These are phyloP conservation scores for Argyra leucocephala DNA, from an alignment of 2,888 invertebrate genomes.

Conservation along the genomic window DNA sequence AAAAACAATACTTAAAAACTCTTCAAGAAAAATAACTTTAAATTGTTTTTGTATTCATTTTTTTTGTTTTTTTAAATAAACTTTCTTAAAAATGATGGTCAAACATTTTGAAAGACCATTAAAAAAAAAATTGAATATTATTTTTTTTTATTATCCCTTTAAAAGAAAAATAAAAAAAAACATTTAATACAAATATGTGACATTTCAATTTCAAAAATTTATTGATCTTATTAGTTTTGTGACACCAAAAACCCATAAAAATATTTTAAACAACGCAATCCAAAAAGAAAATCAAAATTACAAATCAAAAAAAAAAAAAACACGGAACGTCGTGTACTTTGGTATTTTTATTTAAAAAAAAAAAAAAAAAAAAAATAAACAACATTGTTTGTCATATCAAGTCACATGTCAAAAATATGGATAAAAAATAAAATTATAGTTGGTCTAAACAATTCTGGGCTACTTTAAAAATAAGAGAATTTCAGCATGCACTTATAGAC, in stretches of 20 bases:
- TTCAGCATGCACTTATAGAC: too few species aligned
- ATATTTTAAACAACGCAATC: slow-evolving; percentile 1
- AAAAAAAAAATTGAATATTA: not conserved
- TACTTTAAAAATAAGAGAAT: too few species aligned
- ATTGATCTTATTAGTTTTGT: slow-evolving; percentile 1
- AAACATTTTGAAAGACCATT: not conserved
- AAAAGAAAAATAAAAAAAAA: too few species aligned
- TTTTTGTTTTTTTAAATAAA: too few species aligned
- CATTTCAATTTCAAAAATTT: not conserved
- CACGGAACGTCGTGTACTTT: not conserved
- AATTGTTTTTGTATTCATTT: too few species aligned
- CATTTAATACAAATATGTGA: not conserved
- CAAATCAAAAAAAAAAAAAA: not conserved
- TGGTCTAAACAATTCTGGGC: too few species aligned
- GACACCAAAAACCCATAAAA: not conserved
- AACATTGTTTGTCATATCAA: not conserved
- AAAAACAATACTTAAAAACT: too few species aligned
- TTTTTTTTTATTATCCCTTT: not conserved
- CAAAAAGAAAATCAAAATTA: not conserved
- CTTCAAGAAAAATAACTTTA: too few species aligned
- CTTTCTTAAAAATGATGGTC: too few species aligned
- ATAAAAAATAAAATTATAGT: not conserved
- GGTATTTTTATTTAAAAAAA: not conserved
- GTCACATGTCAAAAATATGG: not conserved
- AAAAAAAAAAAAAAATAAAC: not conserved